Base-by-base conservation (phyloP, 2,113 vertebrate species). In the Crocuta crocuta region DNA sequence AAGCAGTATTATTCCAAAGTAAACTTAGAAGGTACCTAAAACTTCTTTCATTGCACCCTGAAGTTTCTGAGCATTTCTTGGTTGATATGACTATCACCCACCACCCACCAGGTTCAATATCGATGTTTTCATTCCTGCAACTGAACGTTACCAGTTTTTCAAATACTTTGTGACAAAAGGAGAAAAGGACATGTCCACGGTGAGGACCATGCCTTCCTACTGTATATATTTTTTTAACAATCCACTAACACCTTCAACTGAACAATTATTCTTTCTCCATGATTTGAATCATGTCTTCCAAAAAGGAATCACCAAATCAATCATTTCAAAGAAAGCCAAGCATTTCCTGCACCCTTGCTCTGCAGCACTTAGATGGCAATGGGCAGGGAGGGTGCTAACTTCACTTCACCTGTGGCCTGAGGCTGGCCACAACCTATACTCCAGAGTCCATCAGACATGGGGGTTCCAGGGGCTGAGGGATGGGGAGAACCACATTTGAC, bases 181-280 rank as follows among this genome's bases (percentile, higher is more conserved):
- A 93, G 23, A 61, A 35, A 95, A 66, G 2, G 85, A 13, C 15
- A 73, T 9, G 48, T 31, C 26, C 33, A 39, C 9, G 79, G 2
- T 0, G 65, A 63, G 1, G 12, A 16, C 50, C 39, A 3, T 24
- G 50, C 81, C 24, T 96, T 61, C 19, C 83, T 89, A 16, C 15
- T 48, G 2, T 79, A 79, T 96, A 90, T 84, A 0, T 87, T 61
- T 96, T 96, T 96, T 96, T 68, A 95, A 87, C 12, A 31, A 76
- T 17, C 7, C 3, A 63, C 19, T 4, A 78, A 31, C 5, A 87
- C 43, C 92, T 96, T 68, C 12, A 95, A 26, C 50, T 89, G 82
- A 61, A 76, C 4, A 94, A 4, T 7, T 71, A 48, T 93, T 95
- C 1, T 12, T 48, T 94, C 61, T 82, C 33, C n/a, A 61, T 89